These are phyloP conservation scores for Hypercompe scribonia DNA, from an alignment of 2,888 invertebrate species.

Conservation along the genomic window DNA sequence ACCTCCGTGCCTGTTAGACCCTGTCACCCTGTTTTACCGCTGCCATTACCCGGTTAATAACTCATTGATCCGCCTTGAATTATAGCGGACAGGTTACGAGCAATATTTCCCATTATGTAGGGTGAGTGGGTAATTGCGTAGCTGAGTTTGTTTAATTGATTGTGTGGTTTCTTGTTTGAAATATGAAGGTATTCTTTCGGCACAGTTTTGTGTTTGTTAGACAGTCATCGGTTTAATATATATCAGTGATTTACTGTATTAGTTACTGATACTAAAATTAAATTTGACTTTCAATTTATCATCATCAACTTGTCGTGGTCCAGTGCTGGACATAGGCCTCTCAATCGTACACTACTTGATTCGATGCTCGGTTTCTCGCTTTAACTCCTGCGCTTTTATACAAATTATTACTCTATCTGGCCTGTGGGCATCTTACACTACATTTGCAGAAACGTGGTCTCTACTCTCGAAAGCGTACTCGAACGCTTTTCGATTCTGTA, in stretches of 20 bases:
- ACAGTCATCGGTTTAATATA: not conserved
- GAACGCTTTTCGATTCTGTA: too few relatives aligned
- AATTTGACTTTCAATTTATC: not conserved
- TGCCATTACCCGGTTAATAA: conserved; percentile 60
- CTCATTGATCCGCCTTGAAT: conserved; percentile 62
- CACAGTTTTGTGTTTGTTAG: not conserved
- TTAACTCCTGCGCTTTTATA: too few relatives aligned
- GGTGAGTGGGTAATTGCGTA: conserved; percentile 42
- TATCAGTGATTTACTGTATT: not conserved
- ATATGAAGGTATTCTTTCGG: conserved; percentile 13
- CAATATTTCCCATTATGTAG: conserved; percentile 51
- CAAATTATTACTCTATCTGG: too few relatives aligned
- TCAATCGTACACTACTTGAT: too few relatives aligned
- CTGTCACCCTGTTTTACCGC: conserved; percentile 50
- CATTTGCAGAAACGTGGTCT: too few relatives aligned
- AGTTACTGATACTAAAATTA: not conserved
- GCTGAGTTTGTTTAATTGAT: conserved; percentile 50
- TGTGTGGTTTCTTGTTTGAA: conserved; percentile 33
- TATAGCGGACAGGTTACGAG: conserved; percentile 51
- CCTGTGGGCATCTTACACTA: too few relatives aligned
- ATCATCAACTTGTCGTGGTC: too few relatives aligned
- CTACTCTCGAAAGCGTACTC: too few relatives aligned
- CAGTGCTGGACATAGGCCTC: too few relatives aligned
- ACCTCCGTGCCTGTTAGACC: conserved; percentile 54
- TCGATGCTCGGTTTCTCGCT: too few relatives aligned